These are phyloP conservation scores for Musca vetustissima DNA, from an alignment of 1,140 invertebrate genomes.

Conservation along the genomic window DNA sequence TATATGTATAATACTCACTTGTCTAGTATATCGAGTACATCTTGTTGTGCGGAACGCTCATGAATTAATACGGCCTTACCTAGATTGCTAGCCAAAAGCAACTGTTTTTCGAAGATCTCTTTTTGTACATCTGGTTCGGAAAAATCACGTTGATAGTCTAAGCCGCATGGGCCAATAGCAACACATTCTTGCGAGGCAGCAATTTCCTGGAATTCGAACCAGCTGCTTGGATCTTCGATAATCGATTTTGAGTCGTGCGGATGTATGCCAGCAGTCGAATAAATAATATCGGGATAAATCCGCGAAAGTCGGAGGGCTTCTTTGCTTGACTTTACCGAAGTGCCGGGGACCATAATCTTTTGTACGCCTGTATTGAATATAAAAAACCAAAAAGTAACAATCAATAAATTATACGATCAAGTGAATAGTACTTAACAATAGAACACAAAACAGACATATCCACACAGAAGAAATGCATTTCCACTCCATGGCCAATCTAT, in stretches of 20 bases:
- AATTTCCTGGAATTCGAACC: constrained; percentile 71
- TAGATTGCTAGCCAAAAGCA: constrained; percentile 81
- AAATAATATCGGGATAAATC: constrained; percentile 85
- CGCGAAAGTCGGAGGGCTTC: constrained; percentile 85
- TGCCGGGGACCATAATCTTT: constrained; percentile 93
- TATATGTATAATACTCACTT: constrained; percentile 46
- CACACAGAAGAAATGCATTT: no score
- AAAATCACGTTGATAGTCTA: constrained; percentile 94
- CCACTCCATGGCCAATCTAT: no score
- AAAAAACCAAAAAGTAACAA: constrained; percentile 8
- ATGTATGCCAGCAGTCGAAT: constrained; percentile 93
- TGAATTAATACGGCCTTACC: constrained; percentile 89
- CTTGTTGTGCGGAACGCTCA: constrained; percentile 85
- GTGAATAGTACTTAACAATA: constrained; percentile 6
- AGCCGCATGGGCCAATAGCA: constrained; percentile 89
- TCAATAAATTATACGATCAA: constrained; percentile 6
- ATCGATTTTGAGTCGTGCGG: constrained; percentile 95
- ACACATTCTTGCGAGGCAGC: constrained; percentile 85
- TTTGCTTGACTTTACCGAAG: constrained; percentile 84
- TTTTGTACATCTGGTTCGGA: constrained; percentile 85
- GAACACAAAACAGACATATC: constrained; percentile 8
- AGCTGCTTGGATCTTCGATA: constrained; percentile 72
- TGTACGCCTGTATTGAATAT: constrained; percentile 70
- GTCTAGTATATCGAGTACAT: constrained; percentile 68
- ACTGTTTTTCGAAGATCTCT: constrained; percentile 86